These are phyloP conservation scores for Encarsia formosa DNA, from an alignment of 2,888 invertebrate species.

Conservation along the genomic window DNA sequence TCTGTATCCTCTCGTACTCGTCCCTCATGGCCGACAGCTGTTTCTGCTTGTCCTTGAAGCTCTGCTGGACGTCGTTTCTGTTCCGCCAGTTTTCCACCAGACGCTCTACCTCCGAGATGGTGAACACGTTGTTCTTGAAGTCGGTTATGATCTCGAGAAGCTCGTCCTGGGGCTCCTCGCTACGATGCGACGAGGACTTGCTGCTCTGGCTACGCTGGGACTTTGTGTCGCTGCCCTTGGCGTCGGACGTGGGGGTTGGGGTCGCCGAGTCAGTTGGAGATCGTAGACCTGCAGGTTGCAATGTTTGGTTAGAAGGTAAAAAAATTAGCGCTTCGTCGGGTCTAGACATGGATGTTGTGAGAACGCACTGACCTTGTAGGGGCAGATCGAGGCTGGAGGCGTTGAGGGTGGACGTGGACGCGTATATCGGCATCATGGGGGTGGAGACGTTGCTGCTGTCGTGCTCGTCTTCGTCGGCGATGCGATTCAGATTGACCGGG, in stretches of 20 bases:
- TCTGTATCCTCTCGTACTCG: conserved; percentile 79
- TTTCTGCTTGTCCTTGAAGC: conserved; percentile 79
- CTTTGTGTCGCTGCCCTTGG: neutral
- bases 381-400: conserved; percentile 39
- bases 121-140: conserved; percentile 83
- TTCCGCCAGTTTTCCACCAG: conserved; percentile 84
- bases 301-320: neutral
- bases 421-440: conserved; percentile 26
- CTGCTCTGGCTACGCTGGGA: conserved; percentile 5
- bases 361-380: conserved; percentile 50
- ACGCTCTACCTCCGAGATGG: conserved; percentile 79
- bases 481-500: conserved; percentile 21
- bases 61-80: conserved; percentile 81
- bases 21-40: conserved; percentile 75
- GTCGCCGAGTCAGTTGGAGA: conserved; percentile 17
- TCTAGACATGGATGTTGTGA: too few relatives aligned
- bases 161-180: conserved; percentile 61
- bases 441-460: neutral
- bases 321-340: too few relatives aligned
- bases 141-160: conserved; percentile 82
- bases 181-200: neutral
- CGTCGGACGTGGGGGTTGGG: conserved; percentile 8
- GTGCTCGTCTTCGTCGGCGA: neutral
- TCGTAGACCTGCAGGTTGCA: conserved; percentile 5
- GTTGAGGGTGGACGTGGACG: conserved; percentile 29